Evolutionary conservation across 2,797 vertebrate species (phyloP).

Genomic region (Anabas testudineus): DNA sequence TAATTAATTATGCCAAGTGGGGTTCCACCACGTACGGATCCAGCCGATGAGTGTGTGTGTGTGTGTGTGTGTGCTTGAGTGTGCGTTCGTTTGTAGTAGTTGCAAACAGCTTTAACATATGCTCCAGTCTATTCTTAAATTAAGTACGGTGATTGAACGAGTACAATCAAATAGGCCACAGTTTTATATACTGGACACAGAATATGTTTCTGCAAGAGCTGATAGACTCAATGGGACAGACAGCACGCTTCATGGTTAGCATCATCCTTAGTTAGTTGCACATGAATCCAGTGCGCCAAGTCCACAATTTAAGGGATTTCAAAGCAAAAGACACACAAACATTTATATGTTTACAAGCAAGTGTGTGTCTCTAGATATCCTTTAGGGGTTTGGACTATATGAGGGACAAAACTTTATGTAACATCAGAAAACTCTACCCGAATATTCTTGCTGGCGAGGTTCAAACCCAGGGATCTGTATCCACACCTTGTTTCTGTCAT

Average conservation of each 20-base stretch:
- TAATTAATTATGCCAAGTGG: conserved; percentile 84
- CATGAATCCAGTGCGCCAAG: background rate
- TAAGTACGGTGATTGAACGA: background rate
- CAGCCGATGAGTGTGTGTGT: conserved; percentile 28
- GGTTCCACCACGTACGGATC: conserved; percentile 52
- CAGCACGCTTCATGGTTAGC: background rate
- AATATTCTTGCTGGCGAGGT: too few relatives aligned
- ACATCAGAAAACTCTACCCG: too few relatives aligned
- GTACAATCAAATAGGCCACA: background rate
- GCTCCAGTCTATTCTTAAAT: conserved; percentile 1
- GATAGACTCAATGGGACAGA: background rate
- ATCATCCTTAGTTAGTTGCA: too few relatives aligned
- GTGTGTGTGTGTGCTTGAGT: conserved; percentile 22
- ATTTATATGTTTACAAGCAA: background rate
- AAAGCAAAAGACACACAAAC: background rate
- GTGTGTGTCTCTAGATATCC: background rate
- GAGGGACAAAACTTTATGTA: too few relatives aligned
- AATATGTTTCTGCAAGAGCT: background rate
- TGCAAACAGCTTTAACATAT: background rate
- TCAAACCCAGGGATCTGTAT: too few relatives aligned
- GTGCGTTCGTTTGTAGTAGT: background rate
- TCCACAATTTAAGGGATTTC: background rate
- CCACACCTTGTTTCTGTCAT: too few relatives aligned
- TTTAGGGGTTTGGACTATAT: background rate
- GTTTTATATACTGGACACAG: background rate